A percentile compares a stretch with the other conserved stretches of the same genome.
phyloP scores from a whole-genome alignment of 1,140 invertebrate genomes.

The Mizuhopecten yessoensis region DNA sequence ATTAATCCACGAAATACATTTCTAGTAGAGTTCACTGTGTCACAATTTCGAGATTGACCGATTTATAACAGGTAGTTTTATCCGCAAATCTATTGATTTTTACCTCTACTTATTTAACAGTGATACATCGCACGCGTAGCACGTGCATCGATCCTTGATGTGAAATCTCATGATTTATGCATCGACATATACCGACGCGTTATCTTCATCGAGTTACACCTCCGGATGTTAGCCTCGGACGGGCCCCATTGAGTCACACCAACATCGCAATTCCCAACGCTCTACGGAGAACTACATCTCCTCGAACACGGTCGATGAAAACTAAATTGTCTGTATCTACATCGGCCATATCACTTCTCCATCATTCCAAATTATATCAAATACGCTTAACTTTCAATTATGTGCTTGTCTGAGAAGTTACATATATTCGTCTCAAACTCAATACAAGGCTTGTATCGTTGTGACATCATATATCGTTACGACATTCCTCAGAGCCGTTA shows the following conservation, averaged over 20 bases:
- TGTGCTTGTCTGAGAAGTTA: not conserved
- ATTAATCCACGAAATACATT: too few species aligned
- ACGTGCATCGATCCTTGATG: slow-evolving; percentile 31
- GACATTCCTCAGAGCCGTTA: not conserved
- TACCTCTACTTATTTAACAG: not conserved
- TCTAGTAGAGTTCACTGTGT: too few species aligned
- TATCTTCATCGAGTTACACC: not conserved
- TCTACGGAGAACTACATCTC: not conserved
- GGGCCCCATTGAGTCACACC: not conserved
- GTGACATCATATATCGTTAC: not conserved
- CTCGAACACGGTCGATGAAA: not conserved
- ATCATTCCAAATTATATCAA: slow-evolving; percentile 10
- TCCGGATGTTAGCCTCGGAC: not conserved
- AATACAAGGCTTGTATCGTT: not conserved
- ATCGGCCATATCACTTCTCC: not conserved
- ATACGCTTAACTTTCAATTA: slow-evolving; percentile 34
- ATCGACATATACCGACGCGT: not conserved
- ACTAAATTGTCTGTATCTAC: not conserved
- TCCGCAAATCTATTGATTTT: slow-evolving; percentile 15
- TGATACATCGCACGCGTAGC: not conserved
- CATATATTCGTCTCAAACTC: not conserved
- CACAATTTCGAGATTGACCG: too few species aligned
- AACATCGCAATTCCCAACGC: not conserved
- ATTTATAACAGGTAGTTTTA: not conserved
- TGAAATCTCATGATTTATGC: slow-evolving; percentile 34